Conservation (phyloP, 2,113 vertebrate species). For the human region DNA sequence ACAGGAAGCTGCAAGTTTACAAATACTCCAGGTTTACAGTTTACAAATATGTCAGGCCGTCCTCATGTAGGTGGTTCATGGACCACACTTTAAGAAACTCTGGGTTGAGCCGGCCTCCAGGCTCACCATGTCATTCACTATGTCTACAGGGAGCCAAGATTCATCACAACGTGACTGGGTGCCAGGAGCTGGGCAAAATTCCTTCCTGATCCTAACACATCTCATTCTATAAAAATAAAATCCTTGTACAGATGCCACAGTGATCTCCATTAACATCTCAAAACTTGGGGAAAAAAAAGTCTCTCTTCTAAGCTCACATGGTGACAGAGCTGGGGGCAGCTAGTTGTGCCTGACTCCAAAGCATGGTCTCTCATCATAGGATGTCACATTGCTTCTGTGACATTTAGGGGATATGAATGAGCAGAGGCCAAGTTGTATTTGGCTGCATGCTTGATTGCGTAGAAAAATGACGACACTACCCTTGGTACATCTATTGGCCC, state of each 20-base stretch:
- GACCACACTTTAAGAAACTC: neutral
- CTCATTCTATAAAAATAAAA: neutral
- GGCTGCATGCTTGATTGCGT: neutral
- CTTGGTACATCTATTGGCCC: neutral
- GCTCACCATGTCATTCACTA: neutral
- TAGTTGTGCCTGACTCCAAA: neutral
- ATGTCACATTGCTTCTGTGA: neutral
- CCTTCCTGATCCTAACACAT: neutral
- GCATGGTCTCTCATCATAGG: neutral
- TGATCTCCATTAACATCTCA: neutral
- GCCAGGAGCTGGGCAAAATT: neutral
- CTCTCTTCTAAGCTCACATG: neutral
- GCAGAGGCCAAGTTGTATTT: neutral
- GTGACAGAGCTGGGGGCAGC: neutral
- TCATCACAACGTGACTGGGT: too few relatives aligned
- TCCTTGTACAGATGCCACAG: neutral
- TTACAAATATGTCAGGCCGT: too few relatives aligned
- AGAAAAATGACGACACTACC: neutral
- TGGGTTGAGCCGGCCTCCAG: neutral
- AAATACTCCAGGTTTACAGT: neutral
- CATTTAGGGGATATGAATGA: neutral
- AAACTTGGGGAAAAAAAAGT: neutral
- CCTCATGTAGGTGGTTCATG: neutral
- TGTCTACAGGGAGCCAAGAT: neutral
- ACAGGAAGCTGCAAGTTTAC: neutral